Percentiles rank a stretch among this genome's conserved stretches.
phyloP scores from a whole-genome alignment of 2,797 vertebrate species.

The Telmatherina bonti region DNA sequence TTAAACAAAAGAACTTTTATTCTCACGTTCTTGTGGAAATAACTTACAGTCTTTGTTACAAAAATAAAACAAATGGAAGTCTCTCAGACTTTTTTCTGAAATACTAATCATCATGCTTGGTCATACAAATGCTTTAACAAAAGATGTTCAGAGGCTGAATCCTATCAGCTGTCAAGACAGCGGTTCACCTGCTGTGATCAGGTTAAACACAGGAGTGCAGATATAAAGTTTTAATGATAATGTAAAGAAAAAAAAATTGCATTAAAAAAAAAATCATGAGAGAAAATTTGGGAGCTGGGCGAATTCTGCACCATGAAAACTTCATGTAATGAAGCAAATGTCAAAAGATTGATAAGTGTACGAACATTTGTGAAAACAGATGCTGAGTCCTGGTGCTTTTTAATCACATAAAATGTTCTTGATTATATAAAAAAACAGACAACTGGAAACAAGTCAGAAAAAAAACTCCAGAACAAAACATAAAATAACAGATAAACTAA shows the following conservation, averaged over 20 bases:
- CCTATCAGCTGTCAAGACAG: not conserved
- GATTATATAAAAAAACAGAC: slow-evolving; percentile 10
- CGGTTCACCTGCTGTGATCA: slow-evolving; percentile 5
- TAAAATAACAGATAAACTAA: slow-evolving; percentile 29
- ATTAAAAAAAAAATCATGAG: slow-evolving; percentile 18
- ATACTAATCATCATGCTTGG: slow-evolving; percentile 9
- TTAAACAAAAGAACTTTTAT: slow-evolving; percentile 82
- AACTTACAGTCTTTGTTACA: slow-evolving; percentile 75
- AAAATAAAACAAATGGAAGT: slow-evolving; percentile 55
- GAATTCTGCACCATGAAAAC: slow-evolving; percentile 32
- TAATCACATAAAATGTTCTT: slow-evolving; percentile 30
- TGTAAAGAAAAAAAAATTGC: slow-evolving; percentile 24
- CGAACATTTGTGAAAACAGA: slow-evolving; percentile 12
- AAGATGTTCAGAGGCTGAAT: slow-evolving; percentile 31
- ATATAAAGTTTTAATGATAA: slow-evolving; percentile 6
- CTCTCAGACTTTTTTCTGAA: slow-evolving; percentile 12
- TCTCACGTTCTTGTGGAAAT: slow-evolving; percentile 77
- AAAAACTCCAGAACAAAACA: slow-evolving; percentile 32
- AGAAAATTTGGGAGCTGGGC: slow-evolving; percentile 12
- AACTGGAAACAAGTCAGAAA: slow-evolving; percentile 9
- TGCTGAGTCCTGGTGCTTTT: not conserved
- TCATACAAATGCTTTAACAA: slow-evolving; percentile 48
- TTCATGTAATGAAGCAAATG: slow-evolving; percentile 12
- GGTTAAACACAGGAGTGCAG: not conserved
- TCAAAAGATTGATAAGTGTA: slow-evolving; percentile 34